These are phyloP conservation scores for Cercopithecus mona DNA, from an alignment of 2,113 vertebrate genomes.

Conservation along the genomic window DNA sequence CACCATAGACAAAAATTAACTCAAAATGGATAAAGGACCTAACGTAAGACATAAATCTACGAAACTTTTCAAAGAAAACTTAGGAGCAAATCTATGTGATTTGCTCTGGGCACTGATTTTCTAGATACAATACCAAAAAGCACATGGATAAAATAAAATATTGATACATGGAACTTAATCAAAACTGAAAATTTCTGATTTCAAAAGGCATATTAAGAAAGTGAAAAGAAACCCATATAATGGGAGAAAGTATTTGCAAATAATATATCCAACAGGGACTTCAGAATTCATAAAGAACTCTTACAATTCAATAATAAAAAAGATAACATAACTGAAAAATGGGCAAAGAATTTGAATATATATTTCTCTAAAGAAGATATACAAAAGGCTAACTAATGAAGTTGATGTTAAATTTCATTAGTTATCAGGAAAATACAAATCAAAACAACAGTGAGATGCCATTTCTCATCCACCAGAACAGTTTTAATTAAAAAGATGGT, in stretches of 20 bases:
- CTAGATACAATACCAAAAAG: not conserved
- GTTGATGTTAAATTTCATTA: not conserved
- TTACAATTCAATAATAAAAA: not conserved
- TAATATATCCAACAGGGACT: not conserved
- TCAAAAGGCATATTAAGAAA: not conserved
- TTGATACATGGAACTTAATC: not conserved
- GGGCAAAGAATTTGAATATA: not conserved
- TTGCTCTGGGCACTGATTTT: not conserved
- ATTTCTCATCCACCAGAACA: not conserved
- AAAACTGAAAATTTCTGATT: not conserved
- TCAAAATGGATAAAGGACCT: not conserved
- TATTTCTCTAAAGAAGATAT: slow-evolving; percentile 1
- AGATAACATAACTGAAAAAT: not conserved
- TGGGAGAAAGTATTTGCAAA: not conserved
- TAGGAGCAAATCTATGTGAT: not conserved
- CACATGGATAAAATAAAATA: not conserved
- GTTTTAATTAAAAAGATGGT: not conserved
- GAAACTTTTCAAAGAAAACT: not conserved
- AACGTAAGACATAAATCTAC: not conserved
- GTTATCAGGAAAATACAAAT: not conserved
- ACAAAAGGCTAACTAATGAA: not conserved
- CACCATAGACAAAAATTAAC: not conserved
- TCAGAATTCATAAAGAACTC: not conserved
- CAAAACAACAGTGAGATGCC: not conserved
- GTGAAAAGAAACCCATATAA: not conserved